These are phyloP conservation scores for Lacerta agilis DNA, from an alignment of 2,797 vertebrate genomes.

Conservation along the genomic window DNA sequence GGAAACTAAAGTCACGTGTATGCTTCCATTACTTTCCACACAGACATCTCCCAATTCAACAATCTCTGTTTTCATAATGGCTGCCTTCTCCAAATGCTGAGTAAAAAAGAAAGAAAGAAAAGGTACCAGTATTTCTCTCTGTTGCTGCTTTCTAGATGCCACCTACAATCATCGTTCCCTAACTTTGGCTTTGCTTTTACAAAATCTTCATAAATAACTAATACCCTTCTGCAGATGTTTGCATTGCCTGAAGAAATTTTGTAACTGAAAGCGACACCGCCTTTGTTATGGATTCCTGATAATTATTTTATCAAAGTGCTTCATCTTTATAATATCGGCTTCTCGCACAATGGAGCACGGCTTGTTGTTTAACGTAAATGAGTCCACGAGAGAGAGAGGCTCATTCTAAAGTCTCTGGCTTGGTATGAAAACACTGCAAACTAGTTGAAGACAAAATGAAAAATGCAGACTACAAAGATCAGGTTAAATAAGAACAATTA, in stretches of 20 bases:
- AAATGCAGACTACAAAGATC: not conserved
- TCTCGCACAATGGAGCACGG: conserved; percentile 27
- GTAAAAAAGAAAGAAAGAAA: not conserved
- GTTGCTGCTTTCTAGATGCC: not conserved
- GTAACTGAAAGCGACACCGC: conserved; percentile 44
- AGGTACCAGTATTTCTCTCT: not conserved
- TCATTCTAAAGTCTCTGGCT: not conserved
- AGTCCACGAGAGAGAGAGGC: not conserved
- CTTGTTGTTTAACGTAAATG: conserved; percentile 23
- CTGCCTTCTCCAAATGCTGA: not conserved
- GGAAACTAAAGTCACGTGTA: no score
- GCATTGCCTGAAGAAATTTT: conserved; percentile 29
- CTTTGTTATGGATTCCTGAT: conserved; percentile 39
- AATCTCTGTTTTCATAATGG: not conserved
- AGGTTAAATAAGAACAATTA: not conserved
- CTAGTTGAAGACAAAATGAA: not conserved
- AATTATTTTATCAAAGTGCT: conserved; percentile 56
- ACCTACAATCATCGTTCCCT: conserved; percentile 1
- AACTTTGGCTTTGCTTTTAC: not conserved
- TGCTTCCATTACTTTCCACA: not conserved
- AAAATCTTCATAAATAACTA: conserved; percentile 50
- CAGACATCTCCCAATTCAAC: not conserved
- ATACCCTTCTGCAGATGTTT: conserved; percentile 12
- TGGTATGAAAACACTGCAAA: not conserved
- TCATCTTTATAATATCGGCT: conserved; percentile 40